A percentile compares a stretch with the other conserved stretches of the same genome.
Conservation (phyloP, 2,797 vertebrate genomes). For the Liparis tanakae region DNA sequence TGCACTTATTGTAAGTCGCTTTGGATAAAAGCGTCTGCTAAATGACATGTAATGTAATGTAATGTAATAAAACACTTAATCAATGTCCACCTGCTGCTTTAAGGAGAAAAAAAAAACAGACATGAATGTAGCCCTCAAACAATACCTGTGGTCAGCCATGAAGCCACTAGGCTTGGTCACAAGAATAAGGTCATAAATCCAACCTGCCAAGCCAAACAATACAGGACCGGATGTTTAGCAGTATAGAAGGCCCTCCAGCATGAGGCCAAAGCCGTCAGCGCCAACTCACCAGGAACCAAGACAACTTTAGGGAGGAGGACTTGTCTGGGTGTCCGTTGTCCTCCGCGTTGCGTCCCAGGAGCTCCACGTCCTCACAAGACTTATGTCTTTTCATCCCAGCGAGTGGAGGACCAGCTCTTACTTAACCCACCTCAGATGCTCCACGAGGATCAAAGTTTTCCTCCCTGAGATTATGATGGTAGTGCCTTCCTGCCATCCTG, state of each 20-base stretch:
- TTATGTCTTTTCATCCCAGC: conserved; percentile 70
- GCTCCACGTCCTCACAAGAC: conserved; percentile 56
- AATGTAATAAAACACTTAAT: too few species aligned
- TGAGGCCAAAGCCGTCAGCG: conserved; percentile 11
- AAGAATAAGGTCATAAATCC: conserved; percentile 12
- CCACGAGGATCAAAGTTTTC: conserved; percentile 32
- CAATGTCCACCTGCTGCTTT: background rate
- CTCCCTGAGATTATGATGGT: conserved; percentile 23
- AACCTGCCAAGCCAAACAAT: conserved; percentile 32
- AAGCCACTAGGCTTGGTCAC: background rate
- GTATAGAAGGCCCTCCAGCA: background rate
- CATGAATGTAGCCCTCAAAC: background rate
- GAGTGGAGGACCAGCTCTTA: conserved; percentile 7
- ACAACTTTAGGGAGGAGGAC: conserved; percentile 56
- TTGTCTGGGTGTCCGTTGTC: conserved; percentile 75
- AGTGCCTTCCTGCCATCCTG: conserved; percentile 55
- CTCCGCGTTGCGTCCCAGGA: conserved; percentile 61
- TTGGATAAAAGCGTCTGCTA: too few species aligned
- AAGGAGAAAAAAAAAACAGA: background rate
- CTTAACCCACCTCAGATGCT: conserved; percentile 41
- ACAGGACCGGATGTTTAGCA: conserved; percentile 25
- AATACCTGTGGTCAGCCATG: conserved; percentile 3
- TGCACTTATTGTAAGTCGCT: too few species aligned
- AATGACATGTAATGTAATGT: too few species aligned
- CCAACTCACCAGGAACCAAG: conserved; percentile 83